These are phyloP conservation scores for Muschampia plurimacula DNA, from an alignment of 2,888 invertebrate genomes.

Conservation along the genomic window DNA sequence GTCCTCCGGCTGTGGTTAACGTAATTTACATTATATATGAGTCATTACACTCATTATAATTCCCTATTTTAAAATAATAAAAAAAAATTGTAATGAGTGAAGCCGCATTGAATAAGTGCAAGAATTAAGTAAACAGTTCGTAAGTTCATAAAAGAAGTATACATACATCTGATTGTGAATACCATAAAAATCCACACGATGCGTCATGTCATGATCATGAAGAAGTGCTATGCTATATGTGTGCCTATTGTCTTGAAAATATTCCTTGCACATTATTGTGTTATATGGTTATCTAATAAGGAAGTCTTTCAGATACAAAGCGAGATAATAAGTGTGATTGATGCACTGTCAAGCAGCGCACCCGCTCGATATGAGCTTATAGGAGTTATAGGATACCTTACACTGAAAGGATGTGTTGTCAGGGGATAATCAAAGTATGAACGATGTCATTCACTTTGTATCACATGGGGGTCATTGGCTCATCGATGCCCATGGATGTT, in stretches of 20 bases:
- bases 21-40: neutral
- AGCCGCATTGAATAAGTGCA: no score
- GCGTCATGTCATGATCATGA: neutral
- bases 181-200: neutral
- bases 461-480: conserved; percentile 70
- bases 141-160: neutral
- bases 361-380: conserved; percentile 39
- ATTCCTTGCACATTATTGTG: conserved; percentile 21
- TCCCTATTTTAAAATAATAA: no score
- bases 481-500: conserved; percentile 64
- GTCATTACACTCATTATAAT: neutral
- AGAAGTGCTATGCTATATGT: neutral
- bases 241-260: conserved; percentile 10
- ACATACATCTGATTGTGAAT: neutral
- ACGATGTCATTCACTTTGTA: conserved; percentile 76
- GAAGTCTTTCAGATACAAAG: conserved; percentile 44
- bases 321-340: conserved; percentile 47
- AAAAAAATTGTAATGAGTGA: no score
- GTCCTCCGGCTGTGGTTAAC: no score
- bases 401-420: conserved; percentile 73
- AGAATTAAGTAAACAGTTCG: no score
- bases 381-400: conserved; percentile 46
- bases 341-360: conserved; percentile 43
- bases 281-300: conserved; percentile 47
- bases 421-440: conserved; percentile 77